Conservation (phyloP, 2,113 vertebrate species). For the Neopipo cinnamomea region DNA sequence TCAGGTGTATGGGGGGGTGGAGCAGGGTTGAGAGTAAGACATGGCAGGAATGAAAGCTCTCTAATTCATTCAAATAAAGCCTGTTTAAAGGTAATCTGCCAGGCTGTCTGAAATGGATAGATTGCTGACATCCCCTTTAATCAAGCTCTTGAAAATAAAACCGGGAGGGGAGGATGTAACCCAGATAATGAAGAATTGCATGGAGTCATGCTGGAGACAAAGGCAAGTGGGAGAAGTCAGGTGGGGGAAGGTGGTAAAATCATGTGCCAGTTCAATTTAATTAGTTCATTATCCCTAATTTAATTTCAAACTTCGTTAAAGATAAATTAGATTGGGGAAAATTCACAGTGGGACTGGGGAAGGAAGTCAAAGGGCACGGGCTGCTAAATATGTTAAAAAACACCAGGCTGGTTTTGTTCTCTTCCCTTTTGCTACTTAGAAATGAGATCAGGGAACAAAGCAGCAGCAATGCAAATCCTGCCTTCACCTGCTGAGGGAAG, state of each 20-base stretch:
- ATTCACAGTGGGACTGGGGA: constrained; percentile 29
- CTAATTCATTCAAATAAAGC: constrained; percentile 16
- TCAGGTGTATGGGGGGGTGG: neutral
- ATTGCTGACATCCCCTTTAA: constrained; percentile 56
- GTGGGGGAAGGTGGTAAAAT: constrained; percentile 31
- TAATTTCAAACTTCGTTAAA: constrained; percentile 65
- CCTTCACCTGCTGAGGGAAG: neutral
- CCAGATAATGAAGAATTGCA: constrained; percentile 47
- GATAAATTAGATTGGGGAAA: constrained; percentile 49
- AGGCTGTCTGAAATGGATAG: constrained; percentile 15
- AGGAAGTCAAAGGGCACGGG: constrained; percentile 33
- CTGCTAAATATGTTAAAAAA: constrained; percentile 6
- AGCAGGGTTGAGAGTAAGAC: neutral
- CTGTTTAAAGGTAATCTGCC: constrained; percentile 24
- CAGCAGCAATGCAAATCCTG: neutral
- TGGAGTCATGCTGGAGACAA: constrained; percentile 43
- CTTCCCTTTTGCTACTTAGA: neutral
- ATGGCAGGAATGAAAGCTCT: neutral
- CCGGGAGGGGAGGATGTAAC: constrained; percentile 32
- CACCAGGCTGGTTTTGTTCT: neutral
- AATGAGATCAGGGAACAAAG: neutral
- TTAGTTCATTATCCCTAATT: constrained; percentile 71
- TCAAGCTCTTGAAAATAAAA: constrained; percentile 50
- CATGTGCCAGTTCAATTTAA: constrained; percentile 47
- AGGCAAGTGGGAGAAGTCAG: constrained; percentile 20